Evolutionary conservation across 2,113 vertebrate genomes (phyloP), one percentile per base, ranked within the genome.

Genomic region (Spea bombifrons): DNA sequence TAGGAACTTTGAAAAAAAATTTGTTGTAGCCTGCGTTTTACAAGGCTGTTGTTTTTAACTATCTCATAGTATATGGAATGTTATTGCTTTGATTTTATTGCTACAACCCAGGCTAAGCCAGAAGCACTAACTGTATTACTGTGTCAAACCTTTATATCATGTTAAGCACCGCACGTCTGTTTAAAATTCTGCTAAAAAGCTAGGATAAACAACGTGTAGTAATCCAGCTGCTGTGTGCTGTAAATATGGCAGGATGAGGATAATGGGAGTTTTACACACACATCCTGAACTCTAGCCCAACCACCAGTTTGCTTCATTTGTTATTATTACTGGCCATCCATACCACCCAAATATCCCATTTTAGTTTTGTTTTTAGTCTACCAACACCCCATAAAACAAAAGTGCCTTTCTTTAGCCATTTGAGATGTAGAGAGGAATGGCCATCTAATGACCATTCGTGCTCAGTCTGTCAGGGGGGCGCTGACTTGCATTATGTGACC

Each of bases 1-100:
- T 49, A 67, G 50, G 16, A 46, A 67, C 64, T 70, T 77, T 63
- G 66, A 53, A 45, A 61, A 30, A 30, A 71, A 77, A 67, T 70
- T 66, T 7, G 10, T 67, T 48, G 6, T 69, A 45, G 66, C 59
- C 55, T 70, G 75, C 8, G 68, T 76, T 77, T 77, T 77, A 77
- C 66, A 77, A 50, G 68, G 53, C 75, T 70, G 75, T 77, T 69
- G 67, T 68, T 77, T 77, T 77, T 77, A 77, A 77, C 66, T 66
- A 43, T n/a, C 53, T 70, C 66, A 70, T 52, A 68, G 53, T 61
- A 68, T 77, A 53, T 61, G 55, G 66, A 77, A 77, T 76, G 75
- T 76, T 76, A 76, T 76, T 76, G 75, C 75, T 76, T 12, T 16
- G 43, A 59, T 70, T 77, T 69, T 77, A 77, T 77, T 70, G 67